Percentiles rank a stretch among this genome's conserved stretches.
Conservation (phyloP, 2,797 vertebrate genomes). For the Chelon labrosus region DNA sequence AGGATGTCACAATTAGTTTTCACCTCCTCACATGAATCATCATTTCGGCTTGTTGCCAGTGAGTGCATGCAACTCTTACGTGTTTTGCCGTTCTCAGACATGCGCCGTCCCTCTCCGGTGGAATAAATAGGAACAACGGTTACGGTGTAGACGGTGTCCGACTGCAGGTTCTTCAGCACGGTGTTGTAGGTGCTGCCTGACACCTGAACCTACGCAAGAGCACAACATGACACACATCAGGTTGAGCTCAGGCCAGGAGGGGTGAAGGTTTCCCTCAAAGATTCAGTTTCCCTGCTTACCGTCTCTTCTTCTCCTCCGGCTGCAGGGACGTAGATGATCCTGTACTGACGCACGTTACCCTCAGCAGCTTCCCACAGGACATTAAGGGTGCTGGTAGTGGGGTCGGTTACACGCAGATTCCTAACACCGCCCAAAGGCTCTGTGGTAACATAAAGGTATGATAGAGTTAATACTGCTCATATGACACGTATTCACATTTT, state of each 20-base stretch:
- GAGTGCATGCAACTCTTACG: constrained; percentile 83
- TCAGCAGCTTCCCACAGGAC: constrained; percentile 96
- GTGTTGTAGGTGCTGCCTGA: constrained; percentile 91
- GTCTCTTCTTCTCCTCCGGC: constrained; percentile 89
- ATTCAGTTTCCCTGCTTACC: constrained; percentile 77
- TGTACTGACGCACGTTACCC: constrained; percentile 94
- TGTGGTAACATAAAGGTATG: constrained; percentile 53
- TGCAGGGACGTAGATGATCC: constrained; percentile 89
- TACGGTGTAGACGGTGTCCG: constrained; percentile 91
- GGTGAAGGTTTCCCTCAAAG: neutral
- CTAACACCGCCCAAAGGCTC: constrained; percentile 94
- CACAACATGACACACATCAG: constrained; percentile 10
- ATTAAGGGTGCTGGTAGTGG: constrained; percentile 92
- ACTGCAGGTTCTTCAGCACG: constrained; percentile 90
- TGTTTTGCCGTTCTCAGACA: constrained; percentile 93
- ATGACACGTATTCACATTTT: neutral
- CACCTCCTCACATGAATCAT: neutral
- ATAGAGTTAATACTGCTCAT: constrained; percentile 5
- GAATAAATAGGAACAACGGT: constrained; percentile 92
- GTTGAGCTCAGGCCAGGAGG: neutral
- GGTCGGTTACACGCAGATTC: constrained; percentile 93
- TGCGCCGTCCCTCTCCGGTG: constrained; percentile 91
- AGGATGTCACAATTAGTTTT: neutral
- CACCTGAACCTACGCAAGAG: constrained; percentile 85
- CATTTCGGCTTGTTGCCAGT: neutral